Evolutionary conservation across 1,140 invertebrate species (phyloP).

Genomic region (Dreissena rostriformis): DNA sequence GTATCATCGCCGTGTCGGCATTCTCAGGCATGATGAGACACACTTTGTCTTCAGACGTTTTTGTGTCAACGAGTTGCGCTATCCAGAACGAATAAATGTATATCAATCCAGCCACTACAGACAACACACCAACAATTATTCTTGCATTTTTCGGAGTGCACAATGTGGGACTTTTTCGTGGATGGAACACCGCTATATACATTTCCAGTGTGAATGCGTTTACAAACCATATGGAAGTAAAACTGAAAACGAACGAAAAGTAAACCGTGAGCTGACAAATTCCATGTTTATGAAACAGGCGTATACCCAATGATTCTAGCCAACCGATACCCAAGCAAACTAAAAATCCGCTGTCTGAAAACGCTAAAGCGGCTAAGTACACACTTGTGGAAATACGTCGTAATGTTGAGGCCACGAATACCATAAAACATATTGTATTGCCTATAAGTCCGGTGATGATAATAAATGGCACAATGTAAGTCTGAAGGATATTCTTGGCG

Average conservation of each 20-base stretch:
- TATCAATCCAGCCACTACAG: constrained; percentile 62
- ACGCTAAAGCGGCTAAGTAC: constrained; percentile 84
- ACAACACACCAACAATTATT: constrained; percentile 57
- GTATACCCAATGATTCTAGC: constrained; percentile 82
- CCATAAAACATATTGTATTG: constrained; percentile 84
- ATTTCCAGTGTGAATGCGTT: constrained; percentile 80
- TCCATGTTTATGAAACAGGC: constrained; percentile 72
- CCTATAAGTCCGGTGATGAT: constrained; percentile 83
- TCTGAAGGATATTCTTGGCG: constrained; percentile 37
- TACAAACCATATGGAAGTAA: constrained; percentile 80
- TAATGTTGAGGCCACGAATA: constrained; percentile 84
- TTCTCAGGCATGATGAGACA: constrained; percentile 57
- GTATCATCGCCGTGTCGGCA: constrained; percentile 80
- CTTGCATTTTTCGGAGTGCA: constrained; percentile 67
- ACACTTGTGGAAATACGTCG: constrained; percentile 84
- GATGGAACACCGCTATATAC: constrained; percentile 77
- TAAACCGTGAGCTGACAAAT: constrained; percentile 78
- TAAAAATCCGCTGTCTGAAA: constrained; percentile 84
- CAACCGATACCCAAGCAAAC: constrained; percentile 83
- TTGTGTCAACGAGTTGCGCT: constrained; percentile 47
- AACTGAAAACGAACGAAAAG: constrained; percentile 76
- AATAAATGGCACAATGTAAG: constrained; percentile 84
- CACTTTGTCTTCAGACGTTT: constrained; percentile 38
- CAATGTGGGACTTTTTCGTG: constrained; percentile 70
- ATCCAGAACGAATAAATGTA: constrained; percentile 72